Percentiles rank a stretch among this genome's conserved stretches.
phyloP scores from a whole-genome alignment of 2,113 vertebrate species.

The Melanostigma gelatinosum region DNA sequence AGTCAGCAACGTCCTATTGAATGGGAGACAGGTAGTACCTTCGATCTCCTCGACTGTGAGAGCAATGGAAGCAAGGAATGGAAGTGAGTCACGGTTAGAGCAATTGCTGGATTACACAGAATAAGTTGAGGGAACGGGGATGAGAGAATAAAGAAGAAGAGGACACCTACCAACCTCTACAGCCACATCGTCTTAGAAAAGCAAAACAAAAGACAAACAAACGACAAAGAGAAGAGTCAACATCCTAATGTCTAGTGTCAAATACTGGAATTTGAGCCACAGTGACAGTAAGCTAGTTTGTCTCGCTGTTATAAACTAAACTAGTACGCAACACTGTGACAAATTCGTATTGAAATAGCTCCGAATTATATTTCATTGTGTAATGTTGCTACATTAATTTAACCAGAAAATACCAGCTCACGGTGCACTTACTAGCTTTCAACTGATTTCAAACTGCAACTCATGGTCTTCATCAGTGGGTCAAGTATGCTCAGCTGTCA shows the following conservation, averaged over 20 bases:
- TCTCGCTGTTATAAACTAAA: background rate
- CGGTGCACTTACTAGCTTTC: constrained; percentile 3
- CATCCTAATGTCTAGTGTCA: background rate
- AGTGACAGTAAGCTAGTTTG: background rate
- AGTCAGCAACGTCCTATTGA: constrained; percentile 37
- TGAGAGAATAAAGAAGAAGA: constrained; percentile 72
- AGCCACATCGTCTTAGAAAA: constrained; percentile 93
- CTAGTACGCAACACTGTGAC: background rate
- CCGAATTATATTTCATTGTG: background rate
- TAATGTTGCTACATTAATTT: background rate
- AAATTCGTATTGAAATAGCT: background rate
- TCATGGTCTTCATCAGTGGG: background rate
- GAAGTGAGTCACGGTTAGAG: constrained; percentile 80
- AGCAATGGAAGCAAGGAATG: constrained; percentile 81
- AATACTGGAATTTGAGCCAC: constrained; percentile 1
- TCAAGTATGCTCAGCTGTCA: background rate
- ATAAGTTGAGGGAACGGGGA: background rate
- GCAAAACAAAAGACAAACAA: constrained; percentile 79
- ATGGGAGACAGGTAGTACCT: constrained; percentile 82
- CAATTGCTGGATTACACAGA: constrained; percentile 6
- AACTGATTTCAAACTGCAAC: background rate
- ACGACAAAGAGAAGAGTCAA: constrained; percentile 57
- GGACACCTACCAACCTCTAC: constrained; percentile 94
- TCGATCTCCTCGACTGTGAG: constrained; percentile 90
- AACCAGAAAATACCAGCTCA: background rate